phyloP scores from a whole-genome alignment of 2,888 invertebrate genomes.

The Catocala nupta region DNA sequence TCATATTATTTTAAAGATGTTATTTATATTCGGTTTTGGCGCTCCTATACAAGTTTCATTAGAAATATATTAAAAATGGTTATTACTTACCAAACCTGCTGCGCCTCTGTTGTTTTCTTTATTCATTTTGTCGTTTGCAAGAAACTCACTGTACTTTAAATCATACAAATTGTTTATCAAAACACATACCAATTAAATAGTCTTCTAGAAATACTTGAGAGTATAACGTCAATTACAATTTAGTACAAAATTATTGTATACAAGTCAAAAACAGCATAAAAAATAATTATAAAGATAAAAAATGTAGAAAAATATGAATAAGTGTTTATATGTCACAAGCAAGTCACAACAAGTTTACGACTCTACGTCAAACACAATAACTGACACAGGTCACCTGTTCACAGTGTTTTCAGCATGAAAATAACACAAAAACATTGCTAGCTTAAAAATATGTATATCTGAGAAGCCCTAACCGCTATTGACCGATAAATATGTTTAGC shows the following conservation, averaged over 20 bases:
- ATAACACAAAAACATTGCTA: too few species aligned
- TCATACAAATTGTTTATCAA: background rate
- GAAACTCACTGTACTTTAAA: too few species aligned
- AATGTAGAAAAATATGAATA: background rate
- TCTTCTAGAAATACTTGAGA: too few species aligned
- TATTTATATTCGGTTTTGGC: too few species aligned
- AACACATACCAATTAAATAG: background rate
- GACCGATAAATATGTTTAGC: too few species aligned
- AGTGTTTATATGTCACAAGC: constrained; percentile 1
- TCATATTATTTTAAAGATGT: too few species aligned
- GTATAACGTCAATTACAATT: constrained; percentile 9
- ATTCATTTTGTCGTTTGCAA: constrained; percentile 53
- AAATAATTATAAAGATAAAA: constrained; percentile 2
- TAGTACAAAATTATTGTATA: constrained; percentile 9
- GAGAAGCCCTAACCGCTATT: too few species aligned
- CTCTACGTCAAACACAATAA: too few species aligned
- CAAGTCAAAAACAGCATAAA: background rate
- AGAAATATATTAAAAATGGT: background rate
- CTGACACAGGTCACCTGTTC: background rate
- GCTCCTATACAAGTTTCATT: background rate
- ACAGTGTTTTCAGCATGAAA: background rate
- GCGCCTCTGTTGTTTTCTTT: constrained; percentile 71
- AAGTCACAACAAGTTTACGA: constrained; percentile 27
- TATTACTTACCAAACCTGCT: constrained; percentile 72
- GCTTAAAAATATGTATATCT: too few species aligned